Conservation (phyloP, 2,113 vertebrate genomes). For the Tragelaphus imberbis region DNA sequence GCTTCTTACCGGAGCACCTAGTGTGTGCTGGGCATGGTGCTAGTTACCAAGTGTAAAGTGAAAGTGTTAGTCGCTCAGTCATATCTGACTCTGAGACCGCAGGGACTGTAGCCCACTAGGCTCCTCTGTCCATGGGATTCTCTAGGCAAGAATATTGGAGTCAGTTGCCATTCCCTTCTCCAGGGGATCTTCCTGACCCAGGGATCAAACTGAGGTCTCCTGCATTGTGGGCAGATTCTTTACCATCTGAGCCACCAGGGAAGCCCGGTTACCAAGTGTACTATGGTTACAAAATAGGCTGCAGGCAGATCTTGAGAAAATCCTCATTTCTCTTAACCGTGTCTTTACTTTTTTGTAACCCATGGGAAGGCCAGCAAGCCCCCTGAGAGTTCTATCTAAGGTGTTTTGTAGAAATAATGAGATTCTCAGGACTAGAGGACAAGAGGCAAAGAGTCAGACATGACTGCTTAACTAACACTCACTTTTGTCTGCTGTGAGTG, state of each 20-base stretch:
- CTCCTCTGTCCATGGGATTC: not conserved
- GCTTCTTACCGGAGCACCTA: not conserved
- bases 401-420: not conserved
- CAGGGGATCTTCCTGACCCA: not conserved
- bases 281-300: not conserved
- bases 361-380: not conserved
- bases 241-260: not conserved
- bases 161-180: not conserved
- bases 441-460: not conserved
- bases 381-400: not conserved
- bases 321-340: not conserved
- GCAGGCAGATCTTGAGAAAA: not conserved
- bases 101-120: too few species aligned
- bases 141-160: not conserved
- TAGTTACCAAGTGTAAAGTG: not conserved
- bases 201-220: not conserved
- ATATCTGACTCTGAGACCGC: not conserved
- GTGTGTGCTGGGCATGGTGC: not conserved
- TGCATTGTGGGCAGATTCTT: not conserved
- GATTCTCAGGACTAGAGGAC: not conserved
- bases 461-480: not conserved
- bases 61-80: not conserved
- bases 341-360: not conserved
- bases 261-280: not conserved
- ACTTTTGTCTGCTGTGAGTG: not conserved